Evolutionary conservation across 2,113 vertebrate genomes (phyloP).

Genomic region (Antechinus stuartii): DNA sequence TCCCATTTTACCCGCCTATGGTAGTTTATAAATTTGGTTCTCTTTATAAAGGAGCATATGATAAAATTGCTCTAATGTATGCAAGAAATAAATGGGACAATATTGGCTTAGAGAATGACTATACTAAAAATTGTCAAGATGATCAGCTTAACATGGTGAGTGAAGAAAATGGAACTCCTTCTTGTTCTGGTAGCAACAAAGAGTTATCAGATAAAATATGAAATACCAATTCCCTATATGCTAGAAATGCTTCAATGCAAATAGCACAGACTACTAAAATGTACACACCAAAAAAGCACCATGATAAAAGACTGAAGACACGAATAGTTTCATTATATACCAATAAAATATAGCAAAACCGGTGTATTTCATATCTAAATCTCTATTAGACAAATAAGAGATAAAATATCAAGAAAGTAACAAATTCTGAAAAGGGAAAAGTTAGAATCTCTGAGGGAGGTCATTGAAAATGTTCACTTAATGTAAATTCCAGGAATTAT

Average conservation of each 20-base stretch:
- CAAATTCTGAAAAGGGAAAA: neutral
- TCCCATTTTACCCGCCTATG: neutral
- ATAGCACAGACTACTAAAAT: neutral
- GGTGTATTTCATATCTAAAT: neutral
- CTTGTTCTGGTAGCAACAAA: neutral
- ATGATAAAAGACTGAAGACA: neutral
- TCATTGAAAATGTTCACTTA: neutral
- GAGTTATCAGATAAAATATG: neutral
- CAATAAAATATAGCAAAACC: neutral
- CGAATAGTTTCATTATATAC: neutral
- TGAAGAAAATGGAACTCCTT: neutral
- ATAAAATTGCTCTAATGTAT: neutral
- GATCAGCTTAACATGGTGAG: neutral
- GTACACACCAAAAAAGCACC: neutral
- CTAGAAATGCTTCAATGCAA: neutral
- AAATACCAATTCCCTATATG: neutral
- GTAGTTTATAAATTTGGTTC: neutral
- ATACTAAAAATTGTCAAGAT: neutral
- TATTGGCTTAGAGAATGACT: neutral
- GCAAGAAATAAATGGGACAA: neutral
- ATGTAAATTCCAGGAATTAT: neutral
- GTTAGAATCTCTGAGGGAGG: neutral
- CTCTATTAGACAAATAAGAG: neutral
- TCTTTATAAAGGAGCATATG: neutral
- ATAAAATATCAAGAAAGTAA: neutral